phyloP scores from a whole-genome alignment of 2,888 invertebrate genomes.

The Ophioninae sp. region DNA sequence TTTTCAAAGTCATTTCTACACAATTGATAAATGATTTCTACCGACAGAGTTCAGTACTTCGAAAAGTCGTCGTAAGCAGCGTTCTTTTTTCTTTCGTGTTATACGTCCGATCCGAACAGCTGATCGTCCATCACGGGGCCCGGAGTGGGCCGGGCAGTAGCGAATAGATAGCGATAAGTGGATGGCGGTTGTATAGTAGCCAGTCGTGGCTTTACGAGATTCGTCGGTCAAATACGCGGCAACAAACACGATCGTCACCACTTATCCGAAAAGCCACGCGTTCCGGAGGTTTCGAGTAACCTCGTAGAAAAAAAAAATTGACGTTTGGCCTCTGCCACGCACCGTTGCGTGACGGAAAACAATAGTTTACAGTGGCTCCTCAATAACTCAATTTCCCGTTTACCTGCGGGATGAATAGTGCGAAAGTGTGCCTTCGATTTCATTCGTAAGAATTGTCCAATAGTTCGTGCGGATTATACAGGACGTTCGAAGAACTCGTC shows the following conservation, averaged over 20 bases:
- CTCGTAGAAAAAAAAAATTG: neutral
- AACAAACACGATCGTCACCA: neutral
- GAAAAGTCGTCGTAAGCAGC: neutral
- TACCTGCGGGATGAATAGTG: neutral
- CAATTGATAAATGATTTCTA: too few species aligned
- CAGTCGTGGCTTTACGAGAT: conserved; percentile 42
- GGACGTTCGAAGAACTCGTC: neutral
- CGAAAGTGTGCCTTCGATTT: neutral
- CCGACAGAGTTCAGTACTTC: too few species aligned
- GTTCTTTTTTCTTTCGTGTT: neutral
- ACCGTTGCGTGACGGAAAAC: neutral
- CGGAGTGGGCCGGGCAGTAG: neutral
- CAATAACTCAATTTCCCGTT: neutral
- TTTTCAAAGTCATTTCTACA: too few species aligned
- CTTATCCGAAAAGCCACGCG: neutral
- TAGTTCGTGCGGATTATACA: neutral
- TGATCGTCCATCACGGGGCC: neutral
- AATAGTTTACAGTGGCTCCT: neutral
- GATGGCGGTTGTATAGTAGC: conserved; percentile 29
- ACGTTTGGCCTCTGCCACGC: neutral
- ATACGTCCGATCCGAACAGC: conserved; percentile 14
- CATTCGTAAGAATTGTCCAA: neutral
- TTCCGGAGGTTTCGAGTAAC: neutral
- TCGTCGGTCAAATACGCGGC: conserved; percentile 34
- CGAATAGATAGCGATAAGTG: conserved; percentile 28